phyloP scores from a whole-genome alignment of 2,888 invertebrate species.

The Syrphus vitripennis region DNA sequence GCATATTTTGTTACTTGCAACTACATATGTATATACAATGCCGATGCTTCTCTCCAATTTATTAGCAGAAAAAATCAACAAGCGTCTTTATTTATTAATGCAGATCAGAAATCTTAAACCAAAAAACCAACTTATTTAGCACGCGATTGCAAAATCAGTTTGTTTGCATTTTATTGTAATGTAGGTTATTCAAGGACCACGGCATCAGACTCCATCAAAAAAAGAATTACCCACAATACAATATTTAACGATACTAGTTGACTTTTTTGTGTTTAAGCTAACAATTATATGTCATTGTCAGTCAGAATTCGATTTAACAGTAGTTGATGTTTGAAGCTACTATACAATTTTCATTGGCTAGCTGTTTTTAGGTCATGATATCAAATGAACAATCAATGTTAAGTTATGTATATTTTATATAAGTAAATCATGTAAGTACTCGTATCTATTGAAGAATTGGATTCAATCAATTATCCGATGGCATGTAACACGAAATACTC shows the following conservation, averaged over 20 bases:
- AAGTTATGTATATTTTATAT: neutral
- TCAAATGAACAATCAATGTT: conserved; percentile 33
- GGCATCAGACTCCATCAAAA: neutral
- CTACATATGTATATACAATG: too few relatives aligned
- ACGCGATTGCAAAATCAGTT: too few relatives aligned
- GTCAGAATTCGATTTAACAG: neutral
- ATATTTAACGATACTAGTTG: neutral
- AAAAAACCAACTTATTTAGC: neutral
- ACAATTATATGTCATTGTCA: conserved; percentile 30
- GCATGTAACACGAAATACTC: conserved; percentile 48
- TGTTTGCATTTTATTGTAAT: neutral
- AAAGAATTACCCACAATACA: neutral
- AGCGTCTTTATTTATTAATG: too few relatives aligned
- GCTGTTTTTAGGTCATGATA: neutral
- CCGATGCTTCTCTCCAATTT: too few relatives aligned
- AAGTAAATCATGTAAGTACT: neutral
- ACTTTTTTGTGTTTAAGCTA: neutral
- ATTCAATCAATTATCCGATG: conserved; percentile 51
- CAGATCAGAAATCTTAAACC: too few relatives aligned
- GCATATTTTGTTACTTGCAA: too few relatives aligned
- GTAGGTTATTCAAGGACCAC: neutral
- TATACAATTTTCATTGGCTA: neutral
- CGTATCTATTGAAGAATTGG: conserved; percentile 15
- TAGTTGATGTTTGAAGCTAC: neutral
- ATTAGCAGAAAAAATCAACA: too few relatives aligned